Percentiles rank a stretch among this genome's conserved stretches.
Conservation (phyloP, 2,888 invertebrate species). For the Rapana venosa region DNA sequence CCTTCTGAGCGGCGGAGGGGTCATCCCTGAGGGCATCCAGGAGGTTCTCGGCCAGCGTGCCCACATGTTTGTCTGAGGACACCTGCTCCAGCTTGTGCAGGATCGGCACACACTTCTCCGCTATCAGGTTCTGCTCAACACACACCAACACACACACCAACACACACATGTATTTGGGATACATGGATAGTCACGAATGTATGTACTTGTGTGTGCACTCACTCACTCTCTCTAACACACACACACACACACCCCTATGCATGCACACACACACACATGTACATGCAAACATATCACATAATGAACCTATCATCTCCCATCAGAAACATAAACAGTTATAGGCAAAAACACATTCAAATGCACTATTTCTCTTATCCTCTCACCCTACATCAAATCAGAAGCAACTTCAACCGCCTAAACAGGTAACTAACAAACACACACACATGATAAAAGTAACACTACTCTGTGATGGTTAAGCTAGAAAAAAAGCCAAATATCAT, state of each 20-base stretch:
- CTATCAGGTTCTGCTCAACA: conserved; percentile 82
- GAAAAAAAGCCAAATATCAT: too few relatives aligned
- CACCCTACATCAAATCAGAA: too few relatives aligned
- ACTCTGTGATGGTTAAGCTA: too few relatives aligned
- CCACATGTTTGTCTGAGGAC: conserved; percentile 97
- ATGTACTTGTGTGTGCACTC: neutral
- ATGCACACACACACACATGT: neutral
- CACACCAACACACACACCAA: neutral
- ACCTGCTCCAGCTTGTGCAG: conserved; percentile 97
- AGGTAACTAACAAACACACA: too few relatives aligned
- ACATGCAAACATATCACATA: neutral
- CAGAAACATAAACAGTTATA: too few relatives aligned
- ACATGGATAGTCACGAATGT: neutral
- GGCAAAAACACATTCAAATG: too few relatives aligned
- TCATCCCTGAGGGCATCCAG: conserved; percentile 83
- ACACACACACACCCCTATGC: neutral
- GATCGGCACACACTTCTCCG: conserved; percentile 90
- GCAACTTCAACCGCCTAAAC: too few relatives aligned
- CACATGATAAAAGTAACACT: too few relatives aligned
- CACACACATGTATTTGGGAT: neutral
- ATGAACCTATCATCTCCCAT: too few relatives aligned
- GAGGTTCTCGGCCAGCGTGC: conserved; percentile 96
- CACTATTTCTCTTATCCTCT: too few relatives aligned
- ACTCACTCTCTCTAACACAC: neutral
- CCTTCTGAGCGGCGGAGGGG: conserved; percentile 78